A percentile compares a stretch with the other conserved stretches of the same genome.
Evolutionary conservation across 2,888 invertebrate species (phyloP).

Genomic region (Lasioglossum pauxillum): DNA sequence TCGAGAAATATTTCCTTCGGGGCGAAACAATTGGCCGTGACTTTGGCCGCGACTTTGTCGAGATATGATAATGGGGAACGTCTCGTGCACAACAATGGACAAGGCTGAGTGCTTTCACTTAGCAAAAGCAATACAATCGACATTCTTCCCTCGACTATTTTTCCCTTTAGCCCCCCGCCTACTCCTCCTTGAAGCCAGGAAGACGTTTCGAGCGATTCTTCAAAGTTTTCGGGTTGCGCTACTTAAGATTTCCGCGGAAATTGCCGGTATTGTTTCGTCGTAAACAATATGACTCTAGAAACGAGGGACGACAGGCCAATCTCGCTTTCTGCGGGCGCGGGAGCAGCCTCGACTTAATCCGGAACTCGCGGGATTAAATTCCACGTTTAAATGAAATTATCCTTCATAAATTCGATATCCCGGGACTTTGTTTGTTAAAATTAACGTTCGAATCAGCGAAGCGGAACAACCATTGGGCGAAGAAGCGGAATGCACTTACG

Average conservation of each 20-base stretch:
- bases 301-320: constrained; percentile 27
- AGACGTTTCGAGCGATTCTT: constrained; percentile 19
- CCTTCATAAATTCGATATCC: background rate
- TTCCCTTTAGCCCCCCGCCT: background rate
- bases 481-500: too few relatives aligned
- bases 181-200: background rate
- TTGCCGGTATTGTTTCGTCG: constrained; percentile 52
- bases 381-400: background rate
- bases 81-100: constrained; percentile 40
- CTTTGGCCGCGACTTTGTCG: constrained; percentile 40
- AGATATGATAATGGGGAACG: constrained; percentile 49
- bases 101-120: constrained; percentile 39
- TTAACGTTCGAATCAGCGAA: background rate
- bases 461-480: background rate
- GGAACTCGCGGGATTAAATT: constrained; percentile 16
- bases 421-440: background rate
- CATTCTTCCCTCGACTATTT: constrained; percentile 53
- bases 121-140: constrained; percentile 54
- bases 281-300: constrained; percentile 45
- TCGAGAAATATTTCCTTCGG: constrained; percentile 41
- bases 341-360: constrained; percentile 12
- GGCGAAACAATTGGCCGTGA: constrained; percentile 53
- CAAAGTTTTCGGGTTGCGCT: constrained; percentile 46
- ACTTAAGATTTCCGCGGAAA: constrained; percentile 55
- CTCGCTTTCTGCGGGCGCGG: background rate